phyloP scores from a whole-genome alignment of 2,888 invertebrate genomes.

The Caenorhabditis panamensis region DNA sequence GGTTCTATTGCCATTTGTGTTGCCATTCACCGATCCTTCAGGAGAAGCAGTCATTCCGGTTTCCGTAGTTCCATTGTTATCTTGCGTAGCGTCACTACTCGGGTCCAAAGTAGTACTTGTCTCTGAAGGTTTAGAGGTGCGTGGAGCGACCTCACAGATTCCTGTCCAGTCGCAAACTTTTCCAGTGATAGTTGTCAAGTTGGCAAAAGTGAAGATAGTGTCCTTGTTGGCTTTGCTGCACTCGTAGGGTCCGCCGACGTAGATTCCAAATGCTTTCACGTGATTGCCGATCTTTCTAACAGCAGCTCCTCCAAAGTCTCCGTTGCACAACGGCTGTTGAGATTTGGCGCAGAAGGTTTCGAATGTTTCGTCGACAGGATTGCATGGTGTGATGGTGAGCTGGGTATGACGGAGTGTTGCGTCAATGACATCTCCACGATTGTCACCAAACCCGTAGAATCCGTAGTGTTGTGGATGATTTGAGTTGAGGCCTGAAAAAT shows the following conservation, averaged over 20 bases:
- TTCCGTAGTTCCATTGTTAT: too few relatives aligned
- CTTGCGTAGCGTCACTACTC: too few relatives aligned
- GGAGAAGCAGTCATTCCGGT: too few relatives aligned
- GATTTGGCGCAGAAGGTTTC: constrained; percentile 31
- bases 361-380: neutral
- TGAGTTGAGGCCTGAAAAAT: too few relatives aligned
- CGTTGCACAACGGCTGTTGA: constrained; percentile 23
- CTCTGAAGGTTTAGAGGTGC: too few relatives aligned
- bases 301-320: constrained; percentile 41
- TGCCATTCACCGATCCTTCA: too few relatives aligned
- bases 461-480: neutral
- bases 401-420: constrained; percentile 29
- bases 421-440: constrained; percentile 27
- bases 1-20: too few relatives aligned
- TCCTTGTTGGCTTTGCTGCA: constrained; percentile 1
- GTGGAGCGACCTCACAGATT: neutral
- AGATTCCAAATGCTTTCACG: constrained; percentile 15
- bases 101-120: too few relatives aligned
- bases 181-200: neutral
- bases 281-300: neutral
- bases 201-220: constrained; percentile 20
- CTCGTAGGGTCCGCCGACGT: constrained; percentile 26
- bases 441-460: constrained; percentile 43
- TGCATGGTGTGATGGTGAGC: constrained; percentile 3
- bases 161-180: constrained; percentile 1